Evolutionary conservation across 2,797 vertebrate species (phyloP).

Genomic region (Cossypha polioptera): DNA sequence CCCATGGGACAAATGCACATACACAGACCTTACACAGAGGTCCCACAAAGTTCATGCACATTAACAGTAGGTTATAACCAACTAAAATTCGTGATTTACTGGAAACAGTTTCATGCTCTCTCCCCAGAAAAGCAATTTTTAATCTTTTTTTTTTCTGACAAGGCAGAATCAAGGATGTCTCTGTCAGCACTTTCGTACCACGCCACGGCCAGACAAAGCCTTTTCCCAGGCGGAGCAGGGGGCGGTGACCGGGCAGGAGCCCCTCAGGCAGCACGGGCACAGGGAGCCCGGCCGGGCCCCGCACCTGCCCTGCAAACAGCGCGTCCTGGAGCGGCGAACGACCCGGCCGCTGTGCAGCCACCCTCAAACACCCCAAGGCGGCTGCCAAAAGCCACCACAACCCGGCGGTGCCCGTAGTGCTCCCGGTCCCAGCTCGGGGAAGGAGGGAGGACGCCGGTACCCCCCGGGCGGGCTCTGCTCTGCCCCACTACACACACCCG

Average conservation of each 20-base stretch:
- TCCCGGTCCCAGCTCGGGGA: accelerated
- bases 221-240: accelerated
- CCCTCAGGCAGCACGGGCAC: accelerated
- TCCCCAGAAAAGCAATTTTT: accelerated
- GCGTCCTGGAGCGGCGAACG: accelerated
- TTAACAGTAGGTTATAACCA: not conserved
- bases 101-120: accelerated
- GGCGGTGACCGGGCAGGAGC: not conserved
- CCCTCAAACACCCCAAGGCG: accelerated
- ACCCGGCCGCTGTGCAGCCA: accelerated
- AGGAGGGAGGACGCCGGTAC: accelerated
- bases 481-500: accelerated
- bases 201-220: not conserved
- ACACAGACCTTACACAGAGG: accelerated
- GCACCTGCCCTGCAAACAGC: not conserved
- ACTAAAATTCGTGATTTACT: accelerated
- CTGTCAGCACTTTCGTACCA: accelerated
- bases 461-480: accelerated
- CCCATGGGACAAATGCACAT: accelerated
- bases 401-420: accelerated
- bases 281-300: accelerated
- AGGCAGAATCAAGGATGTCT: not conserved
- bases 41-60: not conserved
- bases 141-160: too few relatives aligned
- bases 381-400: too few relatives aligned